Evolutionary conservation across 2,797 vertebrate species (phyloP).

Genomic region (Dicrostonyx torquatus): DNA sequence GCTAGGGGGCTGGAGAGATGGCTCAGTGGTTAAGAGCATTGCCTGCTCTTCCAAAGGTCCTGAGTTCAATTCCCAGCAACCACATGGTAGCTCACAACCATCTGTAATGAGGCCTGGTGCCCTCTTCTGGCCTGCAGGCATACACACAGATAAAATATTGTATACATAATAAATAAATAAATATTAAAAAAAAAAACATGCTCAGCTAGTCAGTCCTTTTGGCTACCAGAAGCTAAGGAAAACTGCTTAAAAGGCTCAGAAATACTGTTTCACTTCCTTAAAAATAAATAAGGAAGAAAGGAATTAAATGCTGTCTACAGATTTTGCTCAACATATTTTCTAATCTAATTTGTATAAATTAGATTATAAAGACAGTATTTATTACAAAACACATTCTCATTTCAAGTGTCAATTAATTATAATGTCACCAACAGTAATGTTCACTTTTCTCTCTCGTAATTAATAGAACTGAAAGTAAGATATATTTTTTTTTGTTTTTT

Average conservation of each 20-base stretch:
- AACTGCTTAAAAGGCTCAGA: not conserved
- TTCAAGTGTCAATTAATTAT: constrained; percentile 61
- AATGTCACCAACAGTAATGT: constrained; percentile 32
- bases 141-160: too few relatives aligned
- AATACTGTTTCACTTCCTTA: constrained; percentile 27
- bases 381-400: constrained; percentile 55
- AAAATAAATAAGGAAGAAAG: not conserved
- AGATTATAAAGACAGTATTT: constrained; percentile 28
- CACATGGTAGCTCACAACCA: too few relatives aligned
- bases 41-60: too few relatives aligned
- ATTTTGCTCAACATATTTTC: constrained; percentile 34
- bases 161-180: too few relatives aligned
- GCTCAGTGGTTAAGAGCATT: too few relatives aligned
- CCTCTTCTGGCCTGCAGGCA: too few relatives aligned
- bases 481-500: too few relatives aligned
- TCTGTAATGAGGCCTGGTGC: too few relatives aligned
- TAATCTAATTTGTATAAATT: constrained; percentile 22
- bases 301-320: not conserved
- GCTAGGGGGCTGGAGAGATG: too few relatives aligned
- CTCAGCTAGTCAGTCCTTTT: not conserved
- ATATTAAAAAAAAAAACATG: too few relatives aligned
- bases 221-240: not conserved
- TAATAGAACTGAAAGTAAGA: constrained; percentile 46
- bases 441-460: constrained; percentile 48
- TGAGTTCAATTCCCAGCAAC: too few relatives aligned